phyloP scores from a whole-genome alignment of 2,797 vertebrate species.

The Pogoniulus pusillus region DNA sequence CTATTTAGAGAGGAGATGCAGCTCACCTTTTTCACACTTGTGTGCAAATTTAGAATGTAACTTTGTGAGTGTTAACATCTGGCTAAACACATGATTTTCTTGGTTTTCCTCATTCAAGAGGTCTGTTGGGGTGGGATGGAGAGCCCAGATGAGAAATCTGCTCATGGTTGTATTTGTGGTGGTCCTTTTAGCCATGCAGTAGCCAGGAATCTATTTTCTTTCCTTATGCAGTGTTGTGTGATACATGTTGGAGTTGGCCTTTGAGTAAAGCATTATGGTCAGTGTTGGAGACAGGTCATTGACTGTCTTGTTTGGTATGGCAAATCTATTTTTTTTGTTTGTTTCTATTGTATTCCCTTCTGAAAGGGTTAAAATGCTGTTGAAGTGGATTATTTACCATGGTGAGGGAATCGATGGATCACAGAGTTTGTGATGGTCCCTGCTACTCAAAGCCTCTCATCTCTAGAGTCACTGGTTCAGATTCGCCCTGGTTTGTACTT shows the following conservation, averaged over 20 bases:
- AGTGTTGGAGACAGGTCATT: constrained; percentile 62
- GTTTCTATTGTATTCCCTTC: constrained; percentile 71
- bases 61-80: background rate
- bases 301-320: constrained; percentile 67
- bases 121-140: constrained; percentile 54
- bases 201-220: constrained; percentile 49
- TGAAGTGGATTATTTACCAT: constrained; percentile 72
- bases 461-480: constrained; percentile 66
- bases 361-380: constrained; percentile 72
- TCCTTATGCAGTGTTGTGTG: constrained; percentile 50
- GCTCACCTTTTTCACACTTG: background rate
- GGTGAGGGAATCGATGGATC: constrained; percentile 71
- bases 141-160: background rate
- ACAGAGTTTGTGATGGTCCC: constrained; percentile 71
- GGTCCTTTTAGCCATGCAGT: constrained; percentile 16
- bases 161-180: background rate
- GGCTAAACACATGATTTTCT: constrained; percentile 6
- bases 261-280: constrained; percentile 57
- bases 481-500: constrained; percentile 71
- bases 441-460: constrained; percentile 72
- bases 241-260: constrained; percentile 52
- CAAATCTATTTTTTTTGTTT: constrained; percentile 67
- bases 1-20: background rate
- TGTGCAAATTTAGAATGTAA: background rate
- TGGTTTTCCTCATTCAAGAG: background rate